Evolutionary conservation across 1,140 invertebrate species (phyloP).

Genomic region (silkworm (Bombyx mori)): DNA sequence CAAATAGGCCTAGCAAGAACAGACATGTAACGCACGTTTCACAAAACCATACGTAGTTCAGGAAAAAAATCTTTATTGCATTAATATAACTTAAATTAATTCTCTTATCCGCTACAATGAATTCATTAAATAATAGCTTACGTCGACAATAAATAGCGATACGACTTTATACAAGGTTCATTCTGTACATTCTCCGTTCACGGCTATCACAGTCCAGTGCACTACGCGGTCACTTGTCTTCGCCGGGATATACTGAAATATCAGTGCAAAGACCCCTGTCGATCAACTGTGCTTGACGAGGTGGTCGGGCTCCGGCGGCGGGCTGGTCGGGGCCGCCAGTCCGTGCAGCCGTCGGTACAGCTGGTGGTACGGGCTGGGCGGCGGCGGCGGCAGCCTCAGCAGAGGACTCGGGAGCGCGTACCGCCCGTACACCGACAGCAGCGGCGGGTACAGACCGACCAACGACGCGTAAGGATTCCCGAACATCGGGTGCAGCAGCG

Average conservation of each 20-base stretch:
- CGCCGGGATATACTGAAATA: constrained; percentile 6
- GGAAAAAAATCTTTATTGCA: constrained; percentile 40
- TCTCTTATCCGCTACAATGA: constrained; percentile 31
- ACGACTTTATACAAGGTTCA: constrained; percentile 47
- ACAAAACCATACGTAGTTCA: too few relatives aligned
- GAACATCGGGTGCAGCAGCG: constrained; percentile 73
- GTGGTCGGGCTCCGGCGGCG: constrained; percentile 61
- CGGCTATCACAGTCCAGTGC: constrained; percentile 50
- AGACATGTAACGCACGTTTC: too few relatives aligned
- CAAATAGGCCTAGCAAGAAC: too few relatives aligned
- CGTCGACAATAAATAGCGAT: constrained; percentile 60
- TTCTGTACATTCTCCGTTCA: constrained; percentile 25
- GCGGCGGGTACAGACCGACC: constrained; percentile 57
- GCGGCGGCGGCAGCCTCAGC: constrained; percentile 62
- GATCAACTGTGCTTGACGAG: constrained; percentile 59
- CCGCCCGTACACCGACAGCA: constrained; percentile 71
- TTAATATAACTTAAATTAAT: constrained; percentile 53
- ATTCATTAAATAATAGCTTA: constrained; percentile 50
- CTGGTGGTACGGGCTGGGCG: constrained; percentile 56
- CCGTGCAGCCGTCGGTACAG: constrained; percentile 51
- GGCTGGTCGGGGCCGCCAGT: constrained; percentile 39
- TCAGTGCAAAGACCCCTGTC: constrained; percentile 2
- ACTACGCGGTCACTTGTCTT: constrained; percentile 13
- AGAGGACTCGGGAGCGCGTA: constrained; percentile 71
- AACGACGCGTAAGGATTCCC: constrained; percentile 72